Evolutionary conservation across 2,113 vertebrate species (phyloP).

Genomic region (Clupea harengus): DNA sequence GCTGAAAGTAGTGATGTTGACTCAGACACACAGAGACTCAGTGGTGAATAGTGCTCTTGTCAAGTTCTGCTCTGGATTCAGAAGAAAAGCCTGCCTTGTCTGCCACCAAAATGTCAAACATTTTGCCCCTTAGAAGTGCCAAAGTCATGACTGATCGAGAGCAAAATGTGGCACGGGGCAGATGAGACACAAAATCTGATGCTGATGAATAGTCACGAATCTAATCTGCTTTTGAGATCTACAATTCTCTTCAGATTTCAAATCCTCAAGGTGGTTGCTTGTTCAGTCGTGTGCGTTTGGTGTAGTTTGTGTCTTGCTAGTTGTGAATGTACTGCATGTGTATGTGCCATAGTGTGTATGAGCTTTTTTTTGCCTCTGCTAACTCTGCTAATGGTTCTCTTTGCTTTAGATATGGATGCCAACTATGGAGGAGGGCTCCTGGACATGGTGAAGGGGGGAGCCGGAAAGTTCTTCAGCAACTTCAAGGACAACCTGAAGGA

Average conservation of each 20-base stretch:
- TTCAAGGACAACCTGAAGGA: constrained; percentile 98
- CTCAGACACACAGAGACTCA: background rate
- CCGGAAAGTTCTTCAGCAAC: constrained; percentile 97
- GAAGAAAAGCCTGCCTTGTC: background rate
- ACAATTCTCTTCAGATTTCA: too few species aligned
- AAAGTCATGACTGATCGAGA: background rate
- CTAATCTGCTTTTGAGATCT: too few species aligned
- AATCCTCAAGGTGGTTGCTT: too few species aligned
- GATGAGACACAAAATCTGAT: background rate
- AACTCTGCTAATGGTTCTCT: constrained; percentile 71
- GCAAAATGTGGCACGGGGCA: background rate
- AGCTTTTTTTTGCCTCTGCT: background rate
- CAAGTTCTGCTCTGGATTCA: background rate
- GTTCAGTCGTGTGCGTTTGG: background rate
- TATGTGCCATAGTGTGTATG: background rate
- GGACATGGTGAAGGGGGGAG: constrained; percentile 98
- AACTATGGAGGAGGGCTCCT: constrained; percentile 90
- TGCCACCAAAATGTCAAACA: background rate
- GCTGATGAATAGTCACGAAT: background rate
- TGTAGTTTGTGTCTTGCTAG: background rate
- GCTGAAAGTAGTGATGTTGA: background rate
- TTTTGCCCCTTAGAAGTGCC: background rate
- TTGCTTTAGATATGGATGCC: constrained; percentile 86
- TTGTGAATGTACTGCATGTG: constrained; percentile 23
- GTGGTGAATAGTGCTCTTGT: background rate